Conservation (phyloP, 2,113 vertebrate genomes). For the Hucho hucho region DNA sequence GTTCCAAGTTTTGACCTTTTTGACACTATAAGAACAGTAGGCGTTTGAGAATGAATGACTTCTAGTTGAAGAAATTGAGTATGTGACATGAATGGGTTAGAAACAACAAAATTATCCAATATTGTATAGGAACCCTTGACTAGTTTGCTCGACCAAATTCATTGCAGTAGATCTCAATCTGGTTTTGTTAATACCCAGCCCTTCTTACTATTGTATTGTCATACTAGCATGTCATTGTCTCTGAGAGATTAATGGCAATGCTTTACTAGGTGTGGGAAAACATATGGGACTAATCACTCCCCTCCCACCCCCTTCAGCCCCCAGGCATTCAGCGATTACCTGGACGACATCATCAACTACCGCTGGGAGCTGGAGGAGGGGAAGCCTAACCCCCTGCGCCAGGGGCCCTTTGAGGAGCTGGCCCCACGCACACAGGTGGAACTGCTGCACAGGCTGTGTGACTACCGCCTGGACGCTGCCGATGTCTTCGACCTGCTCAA, state of each 20-base stretch:
- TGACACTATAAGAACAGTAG: not conserved
- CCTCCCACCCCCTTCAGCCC: constrained; percentile 66
- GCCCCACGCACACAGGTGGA: constrained; percentile 87
- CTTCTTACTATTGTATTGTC: not conserved
- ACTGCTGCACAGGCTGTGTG: constrained; percentile 93
- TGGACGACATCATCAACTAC: constrained; percentile 98
- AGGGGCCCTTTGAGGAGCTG: constrained; percentile 84
- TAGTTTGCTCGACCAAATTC: not conserved
- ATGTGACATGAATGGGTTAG: not conserved
- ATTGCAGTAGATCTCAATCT: not conserved
- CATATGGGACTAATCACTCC: not conserved
- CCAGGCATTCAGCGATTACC: constrained; percentile 88
- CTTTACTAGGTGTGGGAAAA: no score
- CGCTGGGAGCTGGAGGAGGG: constrained; percentile 97
- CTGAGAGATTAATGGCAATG: no score
- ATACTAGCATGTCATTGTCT: not conserved
- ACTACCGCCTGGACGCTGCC: constrained; percentile 94
- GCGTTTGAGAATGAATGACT: not conserved
- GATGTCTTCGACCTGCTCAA: constrained; percentile 97
- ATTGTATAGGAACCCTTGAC: not conserved
- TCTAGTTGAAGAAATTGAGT: not conserved
- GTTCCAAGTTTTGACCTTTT: not conserved
- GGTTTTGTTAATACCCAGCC: not conserved
- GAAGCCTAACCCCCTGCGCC: constrained; percentile 89
- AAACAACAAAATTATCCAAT: not conserved